phyloP scores from a whole-genome alignment of 1,140 invertebrate species.

The Fopius arisanus region DNA sequence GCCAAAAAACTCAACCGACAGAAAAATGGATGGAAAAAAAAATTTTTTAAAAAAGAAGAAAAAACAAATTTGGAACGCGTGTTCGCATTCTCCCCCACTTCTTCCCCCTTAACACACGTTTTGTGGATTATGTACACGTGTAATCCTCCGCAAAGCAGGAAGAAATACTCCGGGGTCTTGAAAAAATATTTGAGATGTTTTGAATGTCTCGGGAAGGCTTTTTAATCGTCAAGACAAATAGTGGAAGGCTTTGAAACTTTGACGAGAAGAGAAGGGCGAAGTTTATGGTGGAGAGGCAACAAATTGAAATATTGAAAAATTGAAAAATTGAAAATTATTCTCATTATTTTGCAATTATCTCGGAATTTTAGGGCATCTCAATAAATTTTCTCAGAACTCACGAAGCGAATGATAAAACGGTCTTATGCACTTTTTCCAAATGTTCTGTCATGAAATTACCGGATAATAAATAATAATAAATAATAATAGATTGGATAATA shows the following conservation, averaged over 20 bases:
- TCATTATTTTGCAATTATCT: no score
- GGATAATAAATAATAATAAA: background rate
- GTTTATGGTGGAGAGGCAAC: no score
- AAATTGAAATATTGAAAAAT: no score
- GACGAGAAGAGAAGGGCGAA: no score
- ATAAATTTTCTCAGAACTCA: background rate
- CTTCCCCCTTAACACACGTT: background rate
- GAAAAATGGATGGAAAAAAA: background rate
- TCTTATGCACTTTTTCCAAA: no score
- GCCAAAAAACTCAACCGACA: slow-evolving; percentile 13
- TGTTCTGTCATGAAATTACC: background rate
- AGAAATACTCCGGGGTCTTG: background rate
- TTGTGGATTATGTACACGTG: slow-evolving; percentile 21
- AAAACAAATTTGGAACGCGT: slow-evolving; percentile 6
- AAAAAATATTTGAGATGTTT: slow-evolving; percentile 7
- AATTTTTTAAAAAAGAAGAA: no score
- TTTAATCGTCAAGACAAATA: background rate
- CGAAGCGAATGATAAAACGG: no score
- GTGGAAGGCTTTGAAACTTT: background rate
- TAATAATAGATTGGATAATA: no score
- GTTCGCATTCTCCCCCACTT: background rate
- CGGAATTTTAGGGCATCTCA: background rate
- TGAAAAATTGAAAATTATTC: no score
- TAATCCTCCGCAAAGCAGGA: slow-evolving; percentile 16
- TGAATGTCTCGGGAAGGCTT: background rate